Base-by-base conservation (phyloP, 2,113 vertebrate species). In the Megalops atlanticus region DNA sequence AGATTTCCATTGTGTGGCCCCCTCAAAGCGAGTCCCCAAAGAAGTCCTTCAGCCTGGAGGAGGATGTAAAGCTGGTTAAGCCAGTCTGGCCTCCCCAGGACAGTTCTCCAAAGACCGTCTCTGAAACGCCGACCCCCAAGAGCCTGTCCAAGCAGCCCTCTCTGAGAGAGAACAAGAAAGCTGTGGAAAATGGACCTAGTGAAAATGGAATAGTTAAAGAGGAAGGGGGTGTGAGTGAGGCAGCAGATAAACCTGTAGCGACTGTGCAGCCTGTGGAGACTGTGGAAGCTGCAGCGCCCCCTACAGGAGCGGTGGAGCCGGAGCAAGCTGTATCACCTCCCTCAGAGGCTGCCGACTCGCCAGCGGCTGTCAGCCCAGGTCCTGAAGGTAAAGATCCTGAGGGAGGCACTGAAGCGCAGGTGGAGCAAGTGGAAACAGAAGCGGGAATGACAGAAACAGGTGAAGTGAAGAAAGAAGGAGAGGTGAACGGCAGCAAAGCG, bases 1-100 rank as follows among this genome's bases (percentile, higher is more conserved):
- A 98, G 90, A 94, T 99, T 86, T 94, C 93, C 40, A 92, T 98
- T 35, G 93, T 89, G n/a, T 99, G 97, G 98, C 98, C 98, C 47
- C 98, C 97, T 82, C 94, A 92, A 81, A 84, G 31, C 14, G 96
- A 95, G 54, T 89, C 90, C 58, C 87, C 86, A 21, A 96, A 95
- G 88, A 97, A 96, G 90, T 76, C 84, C 74, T 94, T 93, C 86
- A 86, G 85, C 14, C 35, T 92, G 35, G 95, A 97, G 80, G 95
- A 96, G 74, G 92, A 95, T n/a, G 41, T 96, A 80, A 96, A 94
- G 91, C 49, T 96, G 79, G 91, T 81, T 41, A 98, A 96, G 86
- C 94, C 96, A 18, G 93, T 92, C 27, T 98, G 97, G 98, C 97
- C 97, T 21, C 97, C 96, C 0, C 92, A 93, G 81, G 86, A 85